These are phyloP conservation scores for Zaprionus vittiger DNA, from an alignment of 1,140 invertebrate genomes.

Conservation along the genomic window DNA sequence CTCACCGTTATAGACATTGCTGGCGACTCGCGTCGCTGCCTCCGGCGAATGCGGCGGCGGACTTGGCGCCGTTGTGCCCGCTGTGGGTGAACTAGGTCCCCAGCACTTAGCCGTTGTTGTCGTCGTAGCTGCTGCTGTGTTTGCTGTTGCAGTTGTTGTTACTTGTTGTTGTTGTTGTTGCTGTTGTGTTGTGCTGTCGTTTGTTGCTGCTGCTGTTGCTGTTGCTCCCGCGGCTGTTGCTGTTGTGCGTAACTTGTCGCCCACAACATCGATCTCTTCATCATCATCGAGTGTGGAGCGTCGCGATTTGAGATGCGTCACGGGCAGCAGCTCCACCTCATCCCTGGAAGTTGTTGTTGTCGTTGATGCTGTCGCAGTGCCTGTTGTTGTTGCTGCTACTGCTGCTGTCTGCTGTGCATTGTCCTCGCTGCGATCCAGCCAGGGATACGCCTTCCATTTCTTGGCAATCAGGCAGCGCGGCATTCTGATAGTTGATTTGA, in stretches of 20 bases:
- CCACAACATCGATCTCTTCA: slow-evolving; percentile 93
- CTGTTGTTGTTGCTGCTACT: slow-evolving; percentile 19
- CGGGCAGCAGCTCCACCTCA: slow-evolving; percentile 51
- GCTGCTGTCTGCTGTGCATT: slow-evolving; percentile 38
- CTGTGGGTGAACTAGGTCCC: slow-evolving; percentile 90
- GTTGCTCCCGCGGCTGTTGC: slow-evolving; percentile 58
- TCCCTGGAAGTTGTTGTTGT: slow-evolving; percentile 36
- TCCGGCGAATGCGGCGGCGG: slow-evolving; percentile 87
- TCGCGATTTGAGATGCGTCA: slow-evolving; percentile 68
- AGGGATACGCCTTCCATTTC: slow-evolving; percentile 94
- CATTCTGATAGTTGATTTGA: slow-evolving; percentile 85
- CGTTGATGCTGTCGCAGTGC: slow-evolving; percentile 45
- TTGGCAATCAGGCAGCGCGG: slow-evolving; percentile 95
- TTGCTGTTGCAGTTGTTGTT: slow-evolving; percentile 55
- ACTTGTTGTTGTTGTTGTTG: slow-evolving; percentile 43
- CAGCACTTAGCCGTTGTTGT: slow-evolving; percentile 86
- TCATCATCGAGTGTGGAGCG: slow-evolving; percentile 87
- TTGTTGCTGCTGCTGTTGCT: slow-evolving; percentile 56
- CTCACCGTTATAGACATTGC: slow-evolving; percentile 88
- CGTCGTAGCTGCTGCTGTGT: slow-evolving; percentile 65
- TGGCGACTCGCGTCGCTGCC: slow-evolving; percentile 85
- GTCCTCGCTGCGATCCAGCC: slow-evolving; percentile 89
- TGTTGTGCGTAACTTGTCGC: slow-evolving; percentile 86
- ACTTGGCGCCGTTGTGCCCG: slow-evolving; percentile 89
- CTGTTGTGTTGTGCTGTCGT: slow-evolving; percentile 52